Base-by-base conservation (phyloP, 1,140 invertebrate species). In the Limonius californicus region DNA sequence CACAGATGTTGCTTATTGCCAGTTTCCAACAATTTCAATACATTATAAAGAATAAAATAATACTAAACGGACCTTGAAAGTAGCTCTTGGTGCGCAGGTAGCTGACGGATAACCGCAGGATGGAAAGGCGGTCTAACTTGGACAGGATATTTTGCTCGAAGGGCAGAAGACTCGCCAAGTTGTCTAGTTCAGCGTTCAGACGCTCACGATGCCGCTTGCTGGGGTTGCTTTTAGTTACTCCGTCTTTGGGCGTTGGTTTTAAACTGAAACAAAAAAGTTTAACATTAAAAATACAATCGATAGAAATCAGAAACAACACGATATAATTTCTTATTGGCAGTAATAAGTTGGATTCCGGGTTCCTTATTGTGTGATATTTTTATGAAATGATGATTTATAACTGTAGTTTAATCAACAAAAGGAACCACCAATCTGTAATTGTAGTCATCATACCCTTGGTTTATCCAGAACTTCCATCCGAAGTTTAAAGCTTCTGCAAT, bases 51-150 rank as follows among this genome's bases (percentile, higher is more conserved):
- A 32, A 11, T 32, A 32, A 6, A 32, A 32, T 32, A 45, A 45
- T 45, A 18, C n/a, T 15, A 45, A 45, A 18, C 45, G n/a, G 19
- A 98, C 97, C 94, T 92, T 98, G 95, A 82, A 99, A 99, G 82
- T 98, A 98, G 79, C 94, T 97, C 83, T 99, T 99, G 70, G 96
- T 99, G 65, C 96, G 85, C 65, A 99, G 87, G 79, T 98, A 99
- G 80, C 94, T 96, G 78, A 99, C 97, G 55, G 95, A 96, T 57
- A 99, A 87, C 72, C 97, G 84, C 58, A 99, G 85, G 69, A 99
- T 98, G 72, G 95, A 97, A 18, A 99, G 88, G 72, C 98, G 88
- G 82, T 99, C 97, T 72, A 99, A 82, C 82, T 99, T 98, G 74
- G 93, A 95, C 53, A 99, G 87, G 74, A 99, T 97, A 77, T 95